Percentiles rank a stretch among this genome's conserved stretches.
Evolutionary conservation across 1,140 invertebrate species (phyloP).

Genomic region (Lepidurus couesii): DNA sequence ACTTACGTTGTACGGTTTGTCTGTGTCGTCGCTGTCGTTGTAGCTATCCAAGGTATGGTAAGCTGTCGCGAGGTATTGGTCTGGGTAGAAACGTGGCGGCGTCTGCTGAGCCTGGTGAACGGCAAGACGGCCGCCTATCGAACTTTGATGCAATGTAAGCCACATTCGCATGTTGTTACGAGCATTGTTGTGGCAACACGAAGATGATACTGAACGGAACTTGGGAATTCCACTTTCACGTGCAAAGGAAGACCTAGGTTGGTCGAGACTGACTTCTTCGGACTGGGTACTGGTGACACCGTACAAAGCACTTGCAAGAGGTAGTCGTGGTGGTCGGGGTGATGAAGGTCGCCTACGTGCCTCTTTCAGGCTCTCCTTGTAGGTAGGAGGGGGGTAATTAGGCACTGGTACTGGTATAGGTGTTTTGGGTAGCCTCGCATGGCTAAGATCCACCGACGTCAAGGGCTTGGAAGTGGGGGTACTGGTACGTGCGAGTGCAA

Average conservation of each 20-base stretch:
- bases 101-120: not conserved
- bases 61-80: not conserved
- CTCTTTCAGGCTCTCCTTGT: not conserved
- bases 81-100: not conserved
- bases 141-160: not conserved
- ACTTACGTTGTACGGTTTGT: not conserved
- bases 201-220: not conserved
- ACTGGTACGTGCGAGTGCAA: not conserved
- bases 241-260: not conserved
- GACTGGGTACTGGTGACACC: not conserved
- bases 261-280: not conserved
- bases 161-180: not conserved
- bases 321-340: not conserved
- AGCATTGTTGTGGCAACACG: not conserved
- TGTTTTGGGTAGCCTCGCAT: not conserved
- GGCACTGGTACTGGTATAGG: not conserved
- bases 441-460: not conserved
- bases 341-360: not conserved
- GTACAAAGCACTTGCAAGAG: not conserved
- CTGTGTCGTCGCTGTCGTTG: not conserved
- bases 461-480: not conserved
- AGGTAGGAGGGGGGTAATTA: slow-evolving; percentile 9
- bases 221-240: not conserved
- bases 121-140: not conserved
- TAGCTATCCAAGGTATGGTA: not conserved